phyloP scores from a whole-genome alignment of 2,888 invertebrate genomes.

The Patella ulyssiponensis region DNA sequence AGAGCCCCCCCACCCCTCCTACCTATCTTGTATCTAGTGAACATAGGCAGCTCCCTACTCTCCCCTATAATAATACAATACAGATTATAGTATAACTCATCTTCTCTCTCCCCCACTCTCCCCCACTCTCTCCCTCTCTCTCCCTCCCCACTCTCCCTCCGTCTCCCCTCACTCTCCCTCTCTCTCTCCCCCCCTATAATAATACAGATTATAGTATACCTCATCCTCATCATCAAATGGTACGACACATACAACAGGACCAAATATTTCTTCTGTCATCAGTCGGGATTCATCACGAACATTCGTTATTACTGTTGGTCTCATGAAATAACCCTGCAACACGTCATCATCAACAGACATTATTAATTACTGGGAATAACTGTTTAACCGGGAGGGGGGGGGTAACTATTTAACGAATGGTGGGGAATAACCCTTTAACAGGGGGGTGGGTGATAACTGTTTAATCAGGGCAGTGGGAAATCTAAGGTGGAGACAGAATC shows the following conservation, averaged over 20 bases:
- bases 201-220: conserved; percentile 44
- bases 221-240: conserved; percentile 72
- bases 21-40: too few species aligned
- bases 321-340: conserved; percentile 74
- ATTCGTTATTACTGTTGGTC: conserved; percentile 73
- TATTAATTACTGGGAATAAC: conserved; percentile 17
- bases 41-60: too few species aligned
- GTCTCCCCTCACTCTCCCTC: too few species aligned
- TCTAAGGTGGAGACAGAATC: too few species aligned
- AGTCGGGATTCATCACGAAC: conserved; percentile 71
- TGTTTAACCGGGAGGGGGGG: not conserved
- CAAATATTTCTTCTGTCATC: conserved; percentile 77
- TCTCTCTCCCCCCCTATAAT: not conserved
- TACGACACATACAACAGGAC: conserved; percentile 75
- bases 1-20: too few species aligned
- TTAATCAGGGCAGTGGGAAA: too few species aligned
- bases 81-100: conserved; percentile 60
- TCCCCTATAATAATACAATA: too few species aligned
- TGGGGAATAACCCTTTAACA: too few species aligned
- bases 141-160: too few species aligned
- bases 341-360: not conserved
- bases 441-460: too few species aligned
- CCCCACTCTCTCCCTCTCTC: too few species aligned
- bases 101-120: conserved; percentile 36
- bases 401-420: not conserved